Percentiles rank a stretch among this genome's conserved stretches.
These are phyloP conservation scores for Hylaeus volcanicus DNA, from an alignment of 1,140 invertebrate species.

Conservation along the genomic window DNA sequence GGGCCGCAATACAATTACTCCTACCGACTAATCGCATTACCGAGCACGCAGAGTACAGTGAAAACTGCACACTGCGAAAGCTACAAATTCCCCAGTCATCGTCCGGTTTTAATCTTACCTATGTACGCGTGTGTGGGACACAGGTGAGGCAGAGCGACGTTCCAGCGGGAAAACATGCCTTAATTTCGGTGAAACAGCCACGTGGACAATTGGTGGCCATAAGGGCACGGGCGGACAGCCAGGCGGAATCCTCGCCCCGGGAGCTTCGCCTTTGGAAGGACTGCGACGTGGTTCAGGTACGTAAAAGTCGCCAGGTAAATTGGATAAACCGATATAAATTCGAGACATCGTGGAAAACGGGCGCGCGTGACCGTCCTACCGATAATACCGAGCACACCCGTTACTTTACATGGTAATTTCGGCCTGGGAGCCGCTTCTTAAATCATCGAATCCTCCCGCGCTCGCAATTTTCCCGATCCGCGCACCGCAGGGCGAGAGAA, in stretches of 20 bases:
- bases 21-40: too few relatives aligned
- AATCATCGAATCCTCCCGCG: slow-evolving; percentile 11
- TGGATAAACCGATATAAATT: slow-evolving; percentile 54
- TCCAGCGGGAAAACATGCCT: slow-evolving; percentile 90
- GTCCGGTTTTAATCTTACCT: not conserved
- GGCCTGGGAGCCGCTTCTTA: slow-evolving; percentile 16
- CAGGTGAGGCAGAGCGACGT: slow-evolving; percentile 86
- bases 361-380: slow-evolving; percentile 26
- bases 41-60: too few relatives aligned
- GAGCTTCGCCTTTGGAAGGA: slow-evolving; percentile 86
- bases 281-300: slow-evolving; percentile 90
- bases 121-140: not conserved
- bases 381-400: slow-evolving; percentile 1
- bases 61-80: too few relatives aligned
- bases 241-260: slow-evolving; percentile 75
- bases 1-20: too few relatives aligned
- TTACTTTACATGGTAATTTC: slow-evolving; percentile 34
- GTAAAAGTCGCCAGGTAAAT: slow-evolving; percentile 47
- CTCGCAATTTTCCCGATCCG: slow-evolving; percentile 14
- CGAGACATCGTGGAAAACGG: slow-evolving; percentile 9
- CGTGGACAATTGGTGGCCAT: slow-evolving; percentile 92
- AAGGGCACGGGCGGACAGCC: slow-evolving; percentile 79
- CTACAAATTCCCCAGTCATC: not conserved
- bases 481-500: too few relatives aligned
- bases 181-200: slow-evolving; percentile 90